Evolutionary conservation across 92 coral and sea anemone species (phyloP).

Genomic region (Montipora capitata): DNA sequence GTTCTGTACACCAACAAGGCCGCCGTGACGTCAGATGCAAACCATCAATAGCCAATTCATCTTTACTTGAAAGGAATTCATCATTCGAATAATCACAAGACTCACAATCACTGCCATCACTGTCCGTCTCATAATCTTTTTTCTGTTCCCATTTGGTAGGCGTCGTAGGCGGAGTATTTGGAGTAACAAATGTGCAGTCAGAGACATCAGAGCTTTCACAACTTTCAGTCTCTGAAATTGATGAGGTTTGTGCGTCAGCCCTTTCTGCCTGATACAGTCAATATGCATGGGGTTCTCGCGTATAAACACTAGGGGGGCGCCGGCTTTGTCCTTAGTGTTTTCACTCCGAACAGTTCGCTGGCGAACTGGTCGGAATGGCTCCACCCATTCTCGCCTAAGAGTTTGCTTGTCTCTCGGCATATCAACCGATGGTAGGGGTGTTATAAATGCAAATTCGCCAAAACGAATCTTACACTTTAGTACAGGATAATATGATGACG

Average conservation of each 20-base stretch:
- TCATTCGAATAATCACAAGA: neutral
- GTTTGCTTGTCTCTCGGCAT: slow-evolving; percentile 12
- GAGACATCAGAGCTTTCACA: neutral
- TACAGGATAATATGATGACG: slow-evolving; percentile 38
- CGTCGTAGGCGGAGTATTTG: neutral
- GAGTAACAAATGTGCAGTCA: neutral
- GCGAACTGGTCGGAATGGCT: slow-evolving; percentile 15
- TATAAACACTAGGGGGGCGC: slow-evolving; percentile 10
- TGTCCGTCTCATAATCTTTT: slow-evolving; percentile 40
- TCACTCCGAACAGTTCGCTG: slow-evolving; percentile 9
- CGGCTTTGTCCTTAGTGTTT: slow-evolving; percentile 21
- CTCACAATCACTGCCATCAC: neutral
- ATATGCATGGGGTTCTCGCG: neutral
- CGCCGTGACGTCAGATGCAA: too few relatives aligned
- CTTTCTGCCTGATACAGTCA: neutral
- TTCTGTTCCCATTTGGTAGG: neutral
- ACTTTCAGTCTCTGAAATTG: neutral
- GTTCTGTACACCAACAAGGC: too few relatives aligned
- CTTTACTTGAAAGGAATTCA: neutral
- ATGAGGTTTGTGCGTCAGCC: neutral
- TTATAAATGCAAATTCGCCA: slow-evolving; percentile 30
- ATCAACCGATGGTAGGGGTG: slow-evolving; percentile 36
- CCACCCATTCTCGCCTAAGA: slow-evolving; percentile 2
- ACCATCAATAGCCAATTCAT: neutral
- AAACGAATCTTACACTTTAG: slow-evolving; percentile 23